Evolutionary conservation across 37 sponge, comb jelly and placozoan species (phyloP), one percentile per base, ranked within the genome.

Genomic region (Haliclona indistincta): DNA sequence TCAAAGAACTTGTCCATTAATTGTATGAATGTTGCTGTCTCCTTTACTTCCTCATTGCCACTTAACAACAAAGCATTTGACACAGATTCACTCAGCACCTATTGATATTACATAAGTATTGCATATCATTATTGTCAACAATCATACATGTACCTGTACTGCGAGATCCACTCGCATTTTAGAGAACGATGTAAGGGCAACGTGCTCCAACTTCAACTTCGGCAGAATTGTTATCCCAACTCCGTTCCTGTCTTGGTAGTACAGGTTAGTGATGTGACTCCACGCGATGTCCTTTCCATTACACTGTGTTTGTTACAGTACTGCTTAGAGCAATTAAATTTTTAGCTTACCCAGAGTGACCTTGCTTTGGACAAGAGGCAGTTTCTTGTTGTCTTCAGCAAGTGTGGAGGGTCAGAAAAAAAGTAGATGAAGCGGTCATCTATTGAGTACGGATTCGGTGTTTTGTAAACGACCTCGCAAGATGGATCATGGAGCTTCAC

Each of bases 181-280:
- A 34, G 74, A 73, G 52, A 80, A 80, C 3, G 69, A 56, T 5
- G 80, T 86, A 4, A 86, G 63, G 38, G 55, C 41, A 3, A 86
- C 41, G 61, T 86, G 86, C 70, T 86, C 80, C 29, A 32, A 70
- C 43, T 71, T 86, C 34, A 86, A 63, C 62, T 77, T 78, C 13
- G 83, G 83, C 17, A 82, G 54, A 13, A 82, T 25, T n/a, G 64
- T 53, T 7, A 72, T 29, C 32, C 62, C 62, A 20, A 22, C 3
- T 26, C 64, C 74, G 11, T 20, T 22, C n/a, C 68, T 82, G 61
- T 64, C 35, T 42, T 28, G 7, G 1, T 41, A 6, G 38, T 82
- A 82, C 1, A 82, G 55, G 4, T 64, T 34, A 0, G 15, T 54
- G 23, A 82, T 4, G 43, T 82, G 83, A 4, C 28, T 54, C 83